phyloP scores from a whole-genome alignment of 1,140 invertebrate genomes.

The Lepidotrigona ventralis region DNA sequence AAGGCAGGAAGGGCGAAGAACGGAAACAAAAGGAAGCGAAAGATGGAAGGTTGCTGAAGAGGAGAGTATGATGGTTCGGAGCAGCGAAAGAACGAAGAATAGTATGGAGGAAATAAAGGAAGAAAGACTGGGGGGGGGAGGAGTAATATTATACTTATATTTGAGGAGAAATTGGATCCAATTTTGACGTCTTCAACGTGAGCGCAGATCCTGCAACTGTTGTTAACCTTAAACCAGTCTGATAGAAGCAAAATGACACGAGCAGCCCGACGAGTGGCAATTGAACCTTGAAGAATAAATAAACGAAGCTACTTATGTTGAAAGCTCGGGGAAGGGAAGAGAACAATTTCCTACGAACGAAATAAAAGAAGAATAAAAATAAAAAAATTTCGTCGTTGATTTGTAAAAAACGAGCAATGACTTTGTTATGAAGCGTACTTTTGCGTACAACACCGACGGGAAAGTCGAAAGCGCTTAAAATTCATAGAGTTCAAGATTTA shows the following conservation, averaged over 20 bases:
- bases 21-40: not conserved
- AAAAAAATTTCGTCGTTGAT: too few relatives aligned
- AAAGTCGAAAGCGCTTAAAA: too few relatives aligned
- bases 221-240: not conserved
- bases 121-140: not conserved
- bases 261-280: not conserved
- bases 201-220: not conserved
- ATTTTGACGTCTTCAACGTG: not conserved
- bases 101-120: not conserved
- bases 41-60: not conserved
- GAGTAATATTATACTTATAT: slow-evolving; percentile 1
- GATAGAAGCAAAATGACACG: not conserved
- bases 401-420: too few relatives aligned
- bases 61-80: not conserved
- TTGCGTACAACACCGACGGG: too few relatives aligned
- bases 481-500: too few relatives aligned
- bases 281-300: not conserved
- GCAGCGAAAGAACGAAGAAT: not conserved
- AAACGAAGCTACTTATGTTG: too few relatives aligned
- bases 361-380: too few relatives aligned
- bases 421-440: too few relatives aligned
- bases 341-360: too few relatives aligned
- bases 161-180: not conserved
- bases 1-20: not conserved
- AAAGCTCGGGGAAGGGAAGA: too few relatives aligned